Evolutionary conservation across 1,140 invertebrate species (phyloP), one percentile per base, ranked within the genome.

Genomic region (Protaetia brevitarsis): DNA sequence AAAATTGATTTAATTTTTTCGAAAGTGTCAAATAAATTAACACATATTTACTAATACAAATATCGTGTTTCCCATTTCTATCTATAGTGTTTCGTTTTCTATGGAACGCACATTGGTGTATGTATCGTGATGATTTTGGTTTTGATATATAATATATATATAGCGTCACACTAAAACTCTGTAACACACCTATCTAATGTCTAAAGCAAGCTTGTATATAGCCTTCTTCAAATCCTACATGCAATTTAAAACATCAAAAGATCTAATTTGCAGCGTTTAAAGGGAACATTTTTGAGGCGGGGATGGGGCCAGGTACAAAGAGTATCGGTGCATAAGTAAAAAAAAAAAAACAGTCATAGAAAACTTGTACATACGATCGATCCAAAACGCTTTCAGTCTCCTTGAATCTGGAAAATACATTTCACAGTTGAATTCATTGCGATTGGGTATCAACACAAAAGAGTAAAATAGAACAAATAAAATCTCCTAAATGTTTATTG

Each of bases 351-450:
- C 60, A 62, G 16, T 63, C 68, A 51, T 60, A 70, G 64, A 36
- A 45, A 56, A 27, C 26, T 26, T 64, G 83, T 91, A 91, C 89
- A 87, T 91, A 90, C 88, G 89, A 87, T 89, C 89, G 85, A 82
- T 92, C 89, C 85, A 90, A 87, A 79, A 85, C 84, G 73, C 88
- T 87, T 84, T 92, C 89, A 79, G 87, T 86, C 82, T 92, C 89
- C 88, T 91, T 92, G 88, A 90, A 90, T 88, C 89, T 92, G 89
- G 76, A 91, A 91, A 87, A 83, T 79, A 80, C 16, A 59, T 59
- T 31, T n/a, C 23, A 59, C 11, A 51, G 26, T 51, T 51, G 41
- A 51, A 23, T 51, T 51, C 41, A 51, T 19, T 16, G n/a, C n/a
- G n/a, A n/a, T n/a, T n/a, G n/a, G n/a, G n/a, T n/a, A 23, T 23